These are phyloP conservation scores for Drosophila tsacasi DNA, from an alignment of 1,140 invertebrate species.

Conservation along the genomic window DNA sequence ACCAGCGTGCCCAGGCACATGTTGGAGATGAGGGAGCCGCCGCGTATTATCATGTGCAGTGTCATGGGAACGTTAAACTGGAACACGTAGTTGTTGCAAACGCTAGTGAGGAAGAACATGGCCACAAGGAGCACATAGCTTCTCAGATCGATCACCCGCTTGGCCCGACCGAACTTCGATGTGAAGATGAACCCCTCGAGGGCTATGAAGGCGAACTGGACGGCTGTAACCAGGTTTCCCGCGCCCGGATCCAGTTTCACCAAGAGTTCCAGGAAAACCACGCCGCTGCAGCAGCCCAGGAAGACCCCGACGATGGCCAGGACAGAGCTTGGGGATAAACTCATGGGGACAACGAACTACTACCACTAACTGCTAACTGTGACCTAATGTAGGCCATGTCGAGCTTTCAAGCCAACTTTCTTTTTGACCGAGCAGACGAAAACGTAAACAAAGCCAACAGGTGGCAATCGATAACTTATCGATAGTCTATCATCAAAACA, in stretches of 20 bases:
- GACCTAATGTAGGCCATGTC: slow-evolving; percentile 9
- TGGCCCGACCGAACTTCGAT: slow-evolving; percentile 92
- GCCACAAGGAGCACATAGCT: slow-evolving; percentile 94
- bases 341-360: background rate
- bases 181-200: slow-evolving; percentile 96
- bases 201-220: slow-evolving; percentile 96
- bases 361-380: slow-evolving; percentile 36
- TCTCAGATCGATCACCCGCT: slow-evolving; percentile 90
- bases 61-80: slow-evolving; percentile 99
- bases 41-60: slow-evolving; percentile 99
- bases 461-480: slow-evolving; percentile 45
- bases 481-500: background rate
- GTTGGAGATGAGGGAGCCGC: slow-evolving; percentile 98
- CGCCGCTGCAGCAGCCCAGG: slow-evolving; percentile 96
- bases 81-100: slow-evolving; percentile 98
- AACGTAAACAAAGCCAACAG: slow-evolving; percentile 64
- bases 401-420: slow-evolving; percentile 49
- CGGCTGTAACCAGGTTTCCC: slow-evolving; percentile 97
- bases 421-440: slow-evolving; percentile 22
- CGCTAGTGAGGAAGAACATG: slow-evolving; percentile 97
- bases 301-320: slow-evolving; percentile 87
- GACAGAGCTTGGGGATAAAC: slow-evolving; percentile 39
- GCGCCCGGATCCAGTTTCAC: slow-evolving; percentile 95
- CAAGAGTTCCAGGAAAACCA: slow-evolving; percentile 94
- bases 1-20: slow-evolving; percentile 97